Conservation (phyloP, 2,797 vertebrate genomes). For the Prionace glauca region DNA sequence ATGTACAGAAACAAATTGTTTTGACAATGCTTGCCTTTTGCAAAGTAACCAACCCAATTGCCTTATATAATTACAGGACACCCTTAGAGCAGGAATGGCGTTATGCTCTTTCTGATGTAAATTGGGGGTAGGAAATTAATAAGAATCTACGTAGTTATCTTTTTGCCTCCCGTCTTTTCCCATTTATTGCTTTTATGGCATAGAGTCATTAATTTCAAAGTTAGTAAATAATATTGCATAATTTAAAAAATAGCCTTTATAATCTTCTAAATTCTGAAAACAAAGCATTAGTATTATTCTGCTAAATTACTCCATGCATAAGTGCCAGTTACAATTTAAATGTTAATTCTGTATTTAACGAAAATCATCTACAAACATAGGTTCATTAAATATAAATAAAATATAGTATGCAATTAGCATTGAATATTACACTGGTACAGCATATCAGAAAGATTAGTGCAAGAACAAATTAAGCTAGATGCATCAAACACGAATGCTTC, state of each 20-base stretch:
- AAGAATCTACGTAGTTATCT: not conserved
- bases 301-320: not conserved
- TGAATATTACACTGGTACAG: not conserved
- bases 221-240: not conserved
- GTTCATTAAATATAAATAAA: not conserved
- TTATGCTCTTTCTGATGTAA: not conserved
- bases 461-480: constrained; percentile 2
- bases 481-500: not conserved
- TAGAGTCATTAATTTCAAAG: not conserved
- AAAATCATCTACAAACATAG: not conserved
- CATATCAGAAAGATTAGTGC: not conserved
- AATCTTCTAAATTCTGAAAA: not conserved
- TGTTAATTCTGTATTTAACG: not conserved
- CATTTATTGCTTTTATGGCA: not conserved
- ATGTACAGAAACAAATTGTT: not conserved
- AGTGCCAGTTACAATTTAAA: not conserved
- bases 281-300: not conserved
- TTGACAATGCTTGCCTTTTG: not conserved
- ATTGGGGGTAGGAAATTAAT: not conserved
- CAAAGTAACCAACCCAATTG: not conserved
- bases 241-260: not conserved
- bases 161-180: not conserved
- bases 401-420: not conserved
- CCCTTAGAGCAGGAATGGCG: not conserved
- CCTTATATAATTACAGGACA: not conserved